Evolutionary conservation across 2,797 vertebrate genomes (phyloP).

Genomic region (Peromyscus attwateri): DNA sequence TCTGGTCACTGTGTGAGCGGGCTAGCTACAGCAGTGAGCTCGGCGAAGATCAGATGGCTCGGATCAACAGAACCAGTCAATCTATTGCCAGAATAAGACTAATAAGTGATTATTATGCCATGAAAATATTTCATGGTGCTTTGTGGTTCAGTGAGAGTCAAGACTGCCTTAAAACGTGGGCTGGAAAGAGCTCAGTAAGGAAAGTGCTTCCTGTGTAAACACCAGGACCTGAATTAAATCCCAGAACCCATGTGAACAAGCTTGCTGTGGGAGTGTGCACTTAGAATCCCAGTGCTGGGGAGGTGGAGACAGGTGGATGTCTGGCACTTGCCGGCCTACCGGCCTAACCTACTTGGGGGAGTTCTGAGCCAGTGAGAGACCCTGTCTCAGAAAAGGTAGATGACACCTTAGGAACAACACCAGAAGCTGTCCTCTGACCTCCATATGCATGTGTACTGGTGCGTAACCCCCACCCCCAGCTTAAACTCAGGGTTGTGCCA

Average conservation of each 20-base stretch:
- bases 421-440: background rate
- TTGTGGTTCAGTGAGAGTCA: slow-evolving; percentile 35
- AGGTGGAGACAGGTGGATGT: background rate
- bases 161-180: background rate
- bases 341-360: background rate
- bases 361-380: background rate
- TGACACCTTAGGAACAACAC: no score
- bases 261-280: background rate
- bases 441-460: background rate
- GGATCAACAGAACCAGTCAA: background rate
- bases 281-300: no score
- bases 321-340: no score
- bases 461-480: background rate
- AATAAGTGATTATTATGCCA: background rate
- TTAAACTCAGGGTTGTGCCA: background rate
- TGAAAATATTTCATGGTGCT: background rate
- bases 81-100: background rate
- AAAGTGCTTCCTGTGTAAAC: background rate
- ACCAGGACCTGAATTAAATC: background rate
- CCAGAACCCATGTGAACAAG: background rate
- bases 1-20: background rate
- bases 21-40: background rate
- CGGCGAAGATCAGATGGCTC: background rate
- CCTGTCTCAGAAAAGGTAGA: background rate
- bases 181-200: background rate